These are phyloP conservation scores for Tenualosa thibaudeaui DNA, from an alignment of 2,797 vertebrate genomes.

Conservation along the genomic window DNA sequence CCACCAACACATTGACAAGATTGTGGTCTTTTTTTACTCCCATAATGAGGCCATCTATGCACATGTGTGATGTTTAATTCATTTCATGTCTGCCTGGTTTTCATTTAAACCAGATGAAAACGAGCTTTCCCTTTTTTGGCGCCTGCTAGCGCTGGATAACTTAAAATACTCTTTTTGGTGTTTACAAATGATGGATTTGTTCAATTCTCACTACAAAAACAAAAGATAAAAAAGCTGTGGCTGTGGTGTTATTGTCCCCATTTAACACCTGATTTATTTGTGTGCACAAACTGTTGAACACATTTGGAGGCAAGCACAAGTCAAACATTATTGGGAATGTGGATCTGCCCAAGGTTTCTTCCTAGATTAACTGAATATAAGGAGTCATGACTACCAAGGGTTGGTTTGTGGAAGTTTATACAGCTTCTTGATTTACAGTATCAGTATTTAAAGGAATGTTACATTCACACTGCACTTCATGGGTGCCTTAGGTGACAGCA, in stretches of 20 bases:
- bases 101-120: slow-evolving; percentile 19
- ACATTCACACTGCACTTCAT: not conserved
- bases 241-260: not conserved
- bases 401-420: not conserved
- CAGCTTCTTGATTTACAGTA: not conserved
- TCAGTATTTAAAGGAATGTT: not conserved
- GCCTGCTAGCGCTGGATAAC: not conserved
- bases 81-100: slow-evolving; percentile 31
- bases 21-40: slow-evolving; percentile 20
- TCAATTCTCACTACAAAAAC: slow-evolving; percentile 15
- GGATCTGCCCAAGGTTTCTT: too few species aligned
- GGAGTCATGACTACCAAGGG: not conserved
- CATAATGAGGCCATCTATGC: slow-evolving; percentile 41
- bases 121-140: slow-evolving; percentile 11
- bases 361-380: too few species aligned
- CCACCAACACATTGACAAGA: slow-evolving; percentile 31
- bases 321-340: too few species aligned
- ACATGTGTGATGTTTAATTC: slow-evolving; percentile 50
- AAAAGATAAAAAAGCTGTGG: too few species aligned
- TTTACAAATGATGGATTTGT: slow-evolving; percentile 31
- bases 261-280: not conserved
- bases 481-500: not conserved
- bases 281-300: not conserved
- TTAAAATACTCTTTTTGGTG: slow-evolving; percentile 27
- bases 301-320: not conserved